Evolutionary conservation across 2,888 invertebrate genomes (phyloP).

Genomic region (Tetragonisca angustula): DNA sequence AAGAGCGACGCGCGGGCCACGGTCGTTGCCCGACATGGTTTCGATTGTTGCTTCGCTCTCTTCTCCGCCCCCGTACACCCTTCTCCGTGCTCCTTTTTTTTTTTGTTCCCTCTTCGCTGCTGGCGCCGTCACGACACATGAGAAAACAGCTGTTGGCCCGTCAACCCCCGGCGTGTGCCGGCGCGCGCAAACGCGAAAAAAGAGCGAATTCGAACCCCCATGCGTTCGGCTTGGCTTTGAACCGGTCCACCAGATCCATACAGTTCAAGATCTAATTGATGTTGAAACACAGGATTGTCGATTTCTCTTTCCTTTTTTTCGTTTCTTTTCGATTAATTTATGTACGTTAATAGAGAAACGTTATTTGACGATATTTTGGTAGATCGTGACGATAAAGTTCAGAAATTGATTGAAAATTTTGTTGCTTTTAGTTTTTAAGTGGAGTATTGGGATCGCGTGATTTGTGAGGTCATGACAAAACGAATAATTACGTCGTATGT

Average conservation of each 20-base stretch:
- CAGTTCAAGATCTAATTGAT: neutral
- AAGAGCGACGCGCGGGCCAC: slow-evolving; percentile 64
- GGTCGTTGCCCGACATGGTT: slow-evolving; percentile 73
- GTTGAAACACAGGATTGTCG: neutral
- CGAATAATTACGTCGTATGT: too few relatives aligned
- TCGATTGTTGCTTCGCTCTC: slow-evolving; percentile 74
- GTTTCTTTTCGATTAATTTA: too few relatives aligned
- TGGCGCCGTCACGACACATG: slow-evolving; percentile 67
- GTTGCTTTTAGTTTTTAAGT: too few relatives aligned
- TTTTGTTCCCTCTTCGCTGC: slow-evolving; percentile 54
- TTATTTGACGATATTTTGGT: too few relatives aligned
- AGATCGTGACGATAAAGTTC: too few relatives aligned
- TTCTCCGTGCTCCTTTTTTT: slow-evolving; percentile 58
- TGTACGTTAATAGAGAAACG: too few relatives aligned
- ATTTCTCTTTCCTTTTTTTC: too few relatives aligned
- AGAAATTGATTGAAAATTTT: too few relatives aligned
- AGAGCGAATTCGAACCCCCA: slow-evolving; percentile 19
- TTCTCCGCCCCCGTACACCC: slow-evolving; percentile 39
- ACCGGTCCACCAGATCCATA: neutral
- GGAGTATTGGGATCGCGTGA: too few relatives aligned
- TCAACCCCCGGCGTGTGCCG: slow-evolving; percentile 40
- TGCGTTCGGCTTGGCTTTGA: neutral
- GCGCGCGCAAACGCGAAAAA: slow-evolving; percentile 69
- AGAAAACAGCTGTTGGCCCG: slow-evolving; percentile 71
- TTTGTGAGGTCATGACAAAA: too few relatives aligned